phyloP scores from a whole-genome alignment of 2,113 vertebrate genomes.

The Dicentrarchus labrax region DNA sequence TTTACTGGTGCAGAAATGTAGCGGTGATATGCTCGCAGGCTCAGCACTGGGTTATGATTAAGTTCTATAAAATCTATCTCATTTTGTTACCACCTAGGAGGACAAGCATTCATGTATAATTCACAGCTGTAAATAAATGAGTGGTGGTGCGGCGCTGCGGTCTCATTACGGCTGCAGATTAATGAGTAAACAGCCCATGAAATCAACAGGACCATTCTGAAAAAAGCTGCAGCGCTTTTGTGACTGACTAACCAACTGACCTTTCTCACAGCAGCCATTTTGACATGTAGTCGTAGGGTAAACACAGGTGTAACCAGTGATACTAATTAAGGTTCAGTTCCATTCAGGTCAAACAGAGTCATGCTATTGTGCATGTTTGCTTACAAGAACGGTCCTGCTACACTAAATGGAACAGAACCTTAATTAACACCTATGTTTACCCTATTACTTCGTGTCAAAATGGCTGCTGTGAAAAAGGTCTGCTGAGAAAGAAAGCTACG shows the following conservation, averaged over 20 bases:
- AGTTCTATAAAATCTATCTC: neutral
- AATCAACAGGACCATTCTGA: conserved; percentile 8
- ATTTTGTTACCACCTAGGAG: neutral
- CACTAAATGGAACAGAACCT: too few relatives aligned
- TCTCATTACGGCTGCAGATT: conserved; percentile 17
- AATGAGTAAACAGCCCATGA: conserved; percentile 46
- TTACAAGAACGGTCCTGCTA: too few relatives aligned
- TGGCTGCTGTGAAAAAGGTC: too few relatives aligned
- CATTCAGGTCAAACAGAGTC: too few relatives aligned
- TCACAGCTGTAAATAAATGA: conserved; percentile 19
- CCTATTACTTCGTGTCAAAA: too few relatives aligned
- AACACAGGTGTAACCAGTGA: too few relatives aligned
- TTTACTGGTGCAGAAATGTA: neutral
- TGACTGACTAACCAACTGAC: neutral
- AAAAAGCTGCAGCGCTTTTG: conserved; percentile 15
- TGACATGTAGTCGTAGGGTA: too few relatives aligned
- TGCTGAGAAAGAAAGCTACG: too few relatives aligned
- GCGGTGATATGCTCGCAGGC: neutral
- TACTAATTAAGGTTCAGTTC: too few relatives aligned
- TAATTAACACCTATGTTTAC: too few relatives aligned
- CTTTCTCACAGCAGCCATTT: too few relatives aligned
- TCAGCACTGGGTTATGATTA: conserved; percentile 5
- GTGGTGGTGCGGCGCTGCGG: neutral
- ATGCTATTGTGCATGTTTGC: too few relatives aligned
- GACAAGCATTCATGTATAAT: conserved; percentile 41